A percentile compares a stretch with the other conserved stretches of the same genome.
Evolutionary conservation across 2,888 invertebrate species (phyloP).

Genomic region (Drosophila demipolita): DNA sequence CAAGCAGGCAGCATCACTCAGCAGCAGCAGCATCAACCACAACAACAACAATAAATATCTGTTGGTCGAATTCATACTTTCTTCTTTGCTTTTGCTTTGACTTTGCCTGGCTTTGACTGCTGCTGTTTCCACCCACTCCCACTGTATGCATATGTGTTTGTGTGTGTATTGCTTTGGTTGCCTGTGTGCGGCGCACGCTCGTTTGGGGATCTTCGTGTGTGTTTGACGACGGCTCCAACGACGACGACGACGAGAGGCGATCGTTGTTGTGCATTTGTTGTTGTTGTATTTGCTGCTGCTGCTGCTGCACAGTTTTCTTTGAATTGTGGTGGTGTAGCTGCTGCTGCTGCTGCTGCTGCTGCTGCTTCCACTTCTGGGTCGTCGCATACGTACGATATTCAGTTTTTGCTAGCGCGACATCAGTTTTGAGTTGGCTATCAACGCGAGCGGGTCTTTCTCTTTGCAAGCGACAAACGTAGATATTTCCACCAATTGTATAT

Average conservation of each 20-base stretch:
- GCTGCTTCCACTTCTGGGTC: constrained; percentile 66
- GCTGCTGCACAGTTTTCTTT: constrained; percentile 66
- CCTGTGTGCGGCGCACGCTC: constrained; percentile 29
- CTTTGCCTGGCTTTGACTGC: constrained; percentile 23
- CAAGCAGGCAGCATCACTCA: constrained; percentile 25
- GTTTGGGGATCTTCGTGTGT: constrained; percentile 48
- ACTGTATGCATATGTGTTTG: constrained; percentile 43
- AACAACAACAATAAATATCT: constrained; percentile 37
- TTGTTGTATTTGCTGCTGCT: constrained; percentile 20
- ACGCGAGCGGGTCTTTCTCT: constrained; percentile 86
- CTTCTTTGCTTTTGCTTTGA: constrained; percentile 54
- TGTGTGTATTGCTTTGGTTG: constrained; percentile 28
- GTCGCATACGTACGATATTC: constrained; percentile 76
- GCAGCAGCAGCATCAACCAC: constrained; percentile 12
- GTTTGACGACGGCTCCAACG: constrained; percentile 35
- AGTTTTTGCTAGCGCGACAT: constrained; percentile 82
- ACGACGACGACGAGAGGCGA: constrained; percentile 43
- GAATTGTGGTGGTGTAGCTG: constrained; percentile 27
- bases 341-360: constrained; percentile 44
- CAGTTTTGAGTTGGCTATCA: constrained; percentile 86
- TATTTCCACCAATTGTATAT: constrained; percentile 72
- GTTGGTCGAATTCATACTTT: constrained; percentile 66
- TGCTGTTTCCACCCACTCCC: constrained; percentile 58
- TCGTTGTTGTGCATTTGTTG: constrained; percentile 61
- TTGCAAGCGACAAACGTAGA: constrained; percentile 85